Percentiles rank a stretch among this genome's conserved stretches.
These are phyloP conservation scores for Ischnus inquisitorius DNA, from an alignment of 2,888 invertebrate genomes.

Conservation along the genomic window DNA sequence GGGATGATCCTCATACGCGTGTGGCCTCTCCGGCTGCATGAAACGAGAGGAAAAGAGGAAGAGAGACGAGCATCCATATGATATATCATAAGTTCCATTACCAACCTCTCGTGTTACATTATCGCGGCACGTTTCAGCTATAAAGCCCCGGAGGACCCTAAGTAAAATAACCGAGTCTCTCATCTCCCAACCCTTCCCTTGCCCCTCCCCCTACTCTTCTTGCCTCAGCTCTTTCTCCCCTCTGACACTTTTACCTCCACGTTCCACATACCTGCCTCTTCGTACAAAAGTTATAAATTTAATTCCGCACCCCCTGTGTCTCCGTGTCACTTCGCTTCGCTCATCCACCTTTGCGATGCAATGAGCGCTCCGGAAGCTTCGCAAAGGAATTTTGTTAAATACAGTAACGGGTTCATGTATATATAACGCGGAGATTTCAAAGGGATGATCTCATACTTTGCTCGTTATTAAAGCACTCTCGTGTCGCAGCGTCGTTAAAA, in stretches of 20 bases:
- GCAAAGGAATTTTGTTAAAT: slow-evolving; percentile 74
- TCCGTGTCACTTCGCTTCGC: slow-evolving; percentile 35
- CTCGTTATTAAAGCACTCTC: neutral
- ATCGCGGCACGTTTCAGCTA: slow-evolving; percentile 78
- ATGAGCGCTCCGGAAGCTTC: slow-evolving; percentile 59
- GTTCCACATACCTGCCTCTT: slow-evolving; percentile 34
- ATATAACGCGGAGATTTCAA: neutral
- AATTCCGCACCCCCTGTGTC: slow-evolving; percentile 26
- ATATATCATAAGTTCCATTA: slow-evolving; percentile 81
- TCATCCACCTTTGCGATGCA: slow-evolving; percentile 2
- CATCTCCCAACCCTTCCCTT: slow-evolving; percentile 1
- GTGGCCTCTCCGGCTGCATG: slow-evolving; percentile 43
- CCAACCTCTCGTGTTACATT: slow-evolving; percentile 76
- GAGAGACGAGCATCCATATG: slow-evolving; percentile 67
- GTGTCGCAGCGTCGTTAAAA: slow-evolving; percentile 25
- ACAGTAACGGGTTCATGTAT: slow-evolving; percentile 4
- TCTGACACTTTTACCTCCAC: slow-evolving; percentile 33
- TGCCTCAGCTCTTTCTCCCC: neutral
- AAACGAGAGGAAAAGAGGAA: slow-evolving; percentile 31
- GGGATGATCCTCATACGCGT: slow-evolving; percentile 61
- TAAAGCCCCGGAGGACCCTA: slow-evolving; percentile 71
- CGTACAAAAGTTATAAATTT: slow-evolving; percentile 58
- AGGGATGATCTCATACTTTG: neutral
- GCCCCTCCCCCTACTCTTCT: neutral
- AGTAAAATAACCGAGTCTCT: slow-evolving; percentile 73